These are phyloP conservation scores for Vipera ursinii DNA, from an alignment of 2,797 vertebrate genomes.

Conservation along the genomic window DNA sequence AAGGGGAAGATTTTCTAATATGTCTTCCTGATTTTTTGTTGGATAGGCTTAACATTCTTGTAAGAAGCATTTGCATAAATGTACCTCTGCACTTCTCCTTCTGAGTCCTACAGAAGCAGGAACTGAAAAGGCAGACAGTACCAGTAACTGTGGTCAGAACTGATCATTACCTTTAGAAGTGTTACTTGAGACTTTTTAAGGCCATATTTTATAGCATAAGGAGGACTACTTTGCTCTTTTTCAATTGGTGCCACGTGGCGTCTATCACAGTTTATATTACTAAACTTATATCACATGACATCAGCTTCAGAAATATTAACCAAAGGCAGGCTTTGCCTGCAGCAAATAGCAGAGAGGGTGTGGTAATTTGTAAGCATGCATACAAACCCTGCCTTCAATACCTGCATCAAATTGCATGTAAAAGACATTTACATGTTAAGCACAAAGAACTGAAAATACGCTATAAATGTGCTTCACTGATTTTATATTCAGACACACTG, in stretches of 20 bases:
- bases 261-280: neutral
- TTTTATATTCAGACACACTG: neutral
- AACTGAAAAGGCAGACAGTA: slow-evolving; percentile 36
- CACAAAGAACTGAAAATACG: neutral
- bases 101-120: slow-evolving; percentile 36
- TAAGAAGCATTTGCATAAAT: neutral
- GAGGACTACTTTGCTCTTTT: neutral
- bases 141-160: neutral
- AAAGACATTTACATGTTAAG: neutral
- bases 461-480: neutral
- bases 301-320: neutral
- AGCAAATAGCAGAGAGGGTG: neutral
- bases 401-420: neutral
- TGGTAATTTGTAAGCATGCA: neutral
- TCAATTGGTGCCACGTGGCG: neutral
- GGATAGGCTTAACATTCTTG: neutral
- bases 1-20: slow-evolving; percentile 16
- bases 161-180: slow-evolving; percentile 21
- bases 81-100: slow-evolving; percentile 33
- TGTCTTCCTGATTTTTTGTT: slow-evolving; percentile 39
- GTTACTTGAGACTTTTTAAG: slow-evolving; percentile 13
- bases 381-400: neutral
- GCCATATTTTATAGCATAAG: neutral
- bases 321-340: neutral
- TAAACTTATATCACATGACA: neutral